These are phyloP conservation scores for Ylistrum balloti DNA, from an alignment of 1,140 invertebrate genomes.

Conservation along the genomic window DNA sequence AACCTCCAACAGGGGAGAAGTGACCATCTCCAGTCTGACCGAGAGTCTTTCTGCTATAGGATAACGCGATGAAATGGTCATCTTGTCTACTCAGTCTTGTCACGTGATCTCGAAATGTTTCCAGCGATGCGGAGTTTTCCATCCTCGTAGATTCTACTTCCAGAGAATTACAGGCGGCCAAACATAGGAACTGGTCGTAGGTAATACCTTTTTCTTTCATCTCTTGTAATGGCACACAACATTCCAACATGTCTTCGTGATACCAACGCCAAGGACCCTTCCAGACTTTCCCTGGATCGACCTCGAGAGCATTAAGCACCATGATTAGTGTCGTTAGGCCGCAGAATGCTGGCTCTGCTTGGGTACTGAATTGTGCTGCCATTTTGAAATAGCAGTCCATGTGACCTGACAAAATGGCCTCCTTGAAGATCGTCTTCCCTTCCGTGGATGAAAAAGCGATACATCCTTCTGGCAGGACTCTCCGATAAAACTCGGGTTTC, in stretches of 20 bases:
- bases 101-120: slow-evolving; percentile 68
- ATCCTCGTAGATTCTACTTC: slow-evolving; percentile 50
- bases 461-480: slow-evolving; percentile 77
- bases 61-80: slow-evolving; percentile 74
- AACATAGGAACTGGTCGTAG: slow-evolving; percentile 78
- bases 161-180: slow-evolving; percentile 77
- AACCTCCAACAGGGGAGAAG: slow-evolving; percentile 81
- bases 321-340: slow-evolving; percentile 81
- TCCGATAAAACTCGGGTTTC: slow-evolving; percentile 75
- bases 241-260: slow-evolving; percentile 82
- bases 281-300: slow-evolving; percentile 81
- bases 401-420: slow-evolving; percentile 75
- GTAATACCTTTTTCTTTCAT: slow-evolving; percentile 76
- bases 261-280: slow-evolving; percentile 82
- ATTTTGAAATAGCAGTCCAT: slow-evolving; percentile 80
- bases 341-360: slow-evolving; percentile 82
- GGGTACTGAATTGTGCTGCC: slow-evolving; percentile 81
- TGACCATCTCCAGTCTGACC: slow-evolving; percentile 81
- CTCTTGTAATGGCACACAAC: slow-evolving; percentile 75
- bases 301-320: slow-evolving; percentile 80
- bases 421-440: slow-evolving; percentile 79
- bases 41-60: slow-evolving; percentile 78
- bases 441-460: slow-evolving; percentile 78
- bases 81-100: slow-evolving; percentile 64
- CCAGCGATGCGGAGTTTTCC: slow-evolving; percentile 47